phyloP scores from a whole-genome alignment of 2,113 vertebrate genomes.

The Tricholaema leucomelas region DNA sequence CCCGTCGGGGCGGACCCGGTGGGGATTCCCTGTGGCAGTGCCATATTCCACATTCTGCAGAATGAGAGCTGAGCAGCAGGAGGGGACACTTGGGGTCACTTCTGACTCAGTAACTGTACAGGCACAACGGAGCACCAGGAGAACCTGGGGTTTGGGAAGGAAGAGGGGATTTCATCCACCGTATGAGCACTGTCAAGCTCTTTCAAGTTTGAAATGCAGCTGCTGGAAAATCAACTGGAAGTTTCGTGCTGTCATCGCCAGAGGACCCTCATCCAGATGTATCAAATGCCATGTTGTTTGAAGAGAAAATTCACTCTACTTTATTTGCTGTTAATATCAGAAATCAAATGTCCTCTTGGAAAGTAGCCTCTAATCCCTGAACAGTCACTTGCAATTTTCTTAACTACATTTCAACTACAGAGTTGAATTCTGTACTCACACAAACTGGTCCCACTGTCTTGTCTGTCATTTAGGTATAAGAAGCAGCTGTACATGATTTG shows the following conservation, averaged over 20 bases:
- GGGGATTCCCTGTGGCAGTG: rapidly evolving
- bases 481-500: not conserved
- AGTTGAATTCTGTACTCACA: not conserved
- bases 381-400: not conserved
- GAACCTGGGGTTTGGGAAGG: not conserved
- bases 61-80: not conserved
- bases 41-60: rapidly evolving
- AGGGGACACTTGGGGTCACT: not conserved
- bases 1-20: rapidly evolving
- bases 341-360: not conserved
- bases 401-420: not conserved
- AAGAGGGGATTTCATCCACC: not conserved
- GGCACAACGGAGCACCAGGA: rapidly evolving
- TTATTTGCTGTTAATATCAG: not conserved
- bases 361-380: not conserved
- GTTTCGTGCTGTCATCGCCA: rapidly evolving
- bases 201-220: not conserved
- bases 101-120: not conserved
- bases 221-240: not conserved
- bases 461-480: not conserved
- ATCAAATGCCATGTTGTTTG: not conserved
- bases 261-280: not conserved
- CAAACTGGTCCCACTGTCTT: not conserved
- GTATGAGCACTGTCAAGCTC: not conserved
- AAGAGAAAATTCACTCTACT: not conserved